A percentile compares a stretch with the other conserved stretches of the same genome.
Evolutionary conservation across 64 coral and sea anemone species (phyloP).

Genomic region (Catalaphyllia jardinei): DNA sequence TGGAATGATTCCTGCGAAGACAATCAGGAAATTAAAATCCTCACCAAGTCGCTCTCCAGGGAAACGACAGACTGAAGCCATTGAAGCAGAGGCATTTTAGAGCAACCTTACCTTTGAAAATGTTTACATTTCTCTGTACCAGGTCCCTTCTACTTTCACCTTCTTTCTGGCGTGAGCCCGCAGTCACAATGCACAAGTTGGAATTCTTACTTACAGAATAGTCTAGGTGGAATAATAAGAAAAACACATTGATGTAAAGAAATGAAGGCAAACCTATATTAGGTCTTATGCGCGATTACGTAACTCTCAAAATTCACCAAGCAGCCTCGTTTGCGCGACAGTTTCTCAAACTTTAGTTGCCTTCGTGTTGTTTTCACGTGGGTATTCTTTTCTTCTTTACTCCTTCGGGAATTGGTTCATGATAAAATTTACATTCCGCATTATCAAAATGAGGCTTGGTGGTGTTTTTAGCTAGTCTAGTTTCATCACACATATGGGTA

Average conservation of each 20-base stretch:
- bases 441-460: no score
- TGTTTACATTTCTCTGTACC: conserved; percentile 58
- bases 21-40: background rate
- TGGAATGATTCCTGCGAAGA: conserved; percentile 30
- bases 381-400: no score
- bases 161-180: conserved; percentile 39
- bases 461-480: no score
- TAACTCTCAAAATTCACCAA: no score
- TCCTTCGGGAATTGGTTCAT: no score
- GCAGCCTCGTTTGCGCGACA: no score
- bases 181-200: conserved; percentile 52
- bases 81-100: background rate
- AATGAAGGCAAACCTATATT: background rate
- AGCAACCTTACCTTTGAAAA: conserved; percentile 25
- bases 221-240: conserved; percentile 2
- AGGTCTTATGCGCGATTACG: no score
- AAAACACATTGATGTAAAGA: background rate
- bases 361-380: no score
- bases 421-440: no score
- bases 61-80: background rate
- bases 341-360: no score
- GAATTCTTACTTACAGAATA: conserved; percentile 36
- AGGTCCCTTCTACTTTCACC: conserved; percentile 49
- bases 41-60: background rate
- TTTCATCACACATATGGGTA: no score